Base-by-base conservation (phyloP, 2,888 invertebrate genomes). In the Cotesia congregata region DNA sequence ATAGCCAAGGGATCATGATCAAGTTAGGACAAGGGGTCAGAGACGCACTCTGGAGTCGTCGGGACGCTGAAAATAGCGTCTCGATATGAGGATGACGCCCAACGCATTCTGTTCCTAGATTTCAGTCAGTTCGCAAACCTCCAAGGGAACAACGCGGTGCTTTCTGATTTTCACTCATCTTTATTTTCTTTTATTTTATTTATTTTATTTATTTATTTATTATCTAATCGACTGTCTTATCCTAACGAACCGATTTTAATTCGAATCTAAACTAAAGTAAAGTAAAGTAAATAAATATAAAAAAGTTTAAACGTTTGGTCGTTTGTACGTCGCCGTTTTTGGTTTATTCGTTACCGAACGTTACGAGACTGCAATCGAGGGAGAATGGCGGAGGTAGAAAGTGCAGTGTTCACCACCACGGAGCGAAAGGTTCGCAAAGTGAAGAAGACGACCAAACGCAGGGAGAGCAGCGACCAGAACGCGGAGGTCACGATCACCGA, bases 331-430 rank as follows among this genome's bases (percentile, higher is more conserved):
- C 30, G 3, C 30, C 30, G 38, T 70, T 20, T 6, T 12, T 41
- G 38, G 12, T 41, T 64, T 41, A 9, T 20, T 15, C 50, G 9
- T 70, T 71, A 38, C 1, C 67, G 7, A 9, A 15, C 68, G 67
- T 61, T 68, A 68, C 40, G 41, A 73, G 65, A 41, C n/a, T 38
- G 50, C 17, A 59, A 17, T 15, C 61, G 39, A 72, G 69, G 50
- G 62, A 80, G 17, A 91, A 97, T 97, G 97, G 96, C 96, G 90
- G 97, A 97, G 93, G 96, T 96, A 88, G 96, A 96, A 91, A 94
- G 95, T 92, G 94, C 95, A 92, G 94, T 95, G 90, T 94, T 93
- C 90, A 94, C 95, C 89, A 94, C 95, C 89, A 95, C 95, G 87
- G 95, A 93, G 90, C 93, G 94, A 90, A 94, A 96, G 91, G 94